These are phyloP conservation scores for Aphidius gifuensis DNA, from an alignment of 1,140 invertebrate species.

Conservation along the genomic window DNA sequence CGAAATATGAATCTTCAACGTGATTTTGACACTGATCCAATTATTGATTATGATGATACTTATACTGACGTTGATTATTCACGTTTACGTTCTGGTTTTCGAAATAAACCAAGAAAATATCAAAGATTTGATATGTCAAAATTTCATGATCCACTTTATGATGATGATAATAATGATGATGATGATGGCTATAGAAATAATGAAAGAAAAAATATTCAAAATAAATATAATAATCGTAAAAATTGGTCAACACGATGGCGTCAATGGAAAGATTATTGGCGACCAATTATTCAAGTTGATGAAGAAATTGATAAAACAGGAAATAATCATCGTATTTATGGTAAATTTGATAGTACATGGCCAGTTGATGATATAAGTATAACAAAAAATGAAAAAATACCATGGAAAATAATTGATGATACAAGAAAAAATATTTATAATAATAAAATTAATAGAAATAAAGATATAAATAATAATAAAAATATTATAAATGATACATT, in stretches of 20 bases:
- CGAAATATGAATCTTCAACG: constrained; percentile 2
- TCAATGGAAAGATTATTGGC: background rate
- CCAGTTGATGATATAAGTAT: background rate
- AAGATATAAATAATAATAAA: background rate
- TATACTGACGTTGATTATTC: constrained; percentile 14
- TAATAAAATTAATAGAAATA: constrained; percentile 2
- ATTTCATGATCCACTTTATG: background rate
- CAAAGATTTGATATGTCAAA: constrained; percentile 4
- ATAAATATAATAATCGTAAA: background rate
- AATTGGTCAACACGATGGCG: background rate
- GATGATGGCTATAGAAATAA: background rate
- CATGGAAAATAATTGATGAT: background rate
- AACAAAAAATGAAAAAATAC: background rate
- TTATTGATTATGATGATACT: constrained; percentile 23
- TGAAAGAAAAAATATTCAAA: background rate
- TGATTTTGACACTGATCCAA: constrained; percentile 3
- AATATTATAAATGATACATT: background rate
- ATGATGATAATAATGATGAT: constrained; percentile 1
- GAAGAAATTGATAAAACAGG: background rate
- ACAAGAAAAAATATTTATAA: constrained; percentile 1
- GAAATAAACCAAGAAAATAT: constrained; percentile 12
- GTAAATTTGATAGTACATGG: constrained; percentile 3
- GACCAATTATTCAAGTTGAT: constrained; percentile 5
- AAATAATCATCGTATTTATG: background rate
- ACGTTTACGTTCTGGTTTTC: constrained; percentile 4